phyloP scores from a whole-genome alignment of 2,888 invertebrate species.

The Synergus japonicus region DNA sequence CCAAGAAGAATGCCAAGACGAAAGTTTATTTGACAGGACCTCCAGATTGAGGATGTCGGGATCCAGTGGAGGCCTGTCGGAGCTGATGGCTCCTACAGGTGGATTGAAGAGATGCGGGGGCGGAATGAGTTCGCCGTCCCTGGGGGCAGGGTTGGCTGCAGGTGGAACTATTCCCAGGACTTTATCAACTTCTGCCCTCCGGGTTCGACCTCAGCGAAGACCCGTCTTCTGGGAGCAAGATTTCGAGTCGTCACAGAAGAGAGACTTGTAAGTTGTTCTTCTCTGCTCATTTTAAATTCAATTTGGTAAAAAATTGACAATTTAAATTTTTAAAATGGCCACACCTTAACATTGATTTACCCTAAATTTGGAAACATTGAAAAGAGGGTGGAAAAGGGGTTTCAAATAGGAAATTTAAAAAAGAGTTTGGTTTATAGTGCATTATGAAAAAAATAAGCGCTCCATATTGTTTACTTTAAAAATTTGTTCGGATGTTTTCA shows the following conservation, averaged over 20 bases:
- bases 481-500: too few relatives aligned
- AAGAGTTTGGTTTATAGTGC: too few relatives aligned
- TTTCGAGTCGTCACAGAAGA: constrained; percentile 84
- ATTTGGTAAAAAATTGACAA: background rate
- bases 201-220: constrained; percentile 83
- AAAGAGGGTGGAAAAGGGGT: too few relatives aligned
- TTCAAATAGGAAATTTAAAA: too few relatives aligned
- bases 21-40: constrained; percentile 32
- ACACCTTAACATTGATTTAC: too few relatives aligned
- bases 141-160: constrained; percentile 66
- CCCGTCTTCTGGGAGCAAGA: constrained; percentile 92
- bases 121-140: constrained; percentile 77
- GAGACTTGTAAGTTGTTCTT: constrained; percentile 83
- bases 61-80: constrained; percentile 70
- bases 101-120: constrained; percentile 76
- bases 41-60: constrained; percentile 66
- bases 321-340: too few relatives aligned
- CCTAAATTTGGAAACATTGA: too few relatives aligned
- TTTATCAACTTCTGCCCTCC: constrained; percentile 88
- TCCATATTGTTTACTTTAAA: too few relatives aligned
- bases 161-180: constrained; percentile 82
- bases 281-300: background rate
- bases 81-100: constrained; percentile 55
- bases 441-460: too few relatives aligned
- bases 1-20: constrained; percentile 23